Conservation (phyloP, 2,888 invertebrate species). For the Ptilodon capucinus region DNA sequence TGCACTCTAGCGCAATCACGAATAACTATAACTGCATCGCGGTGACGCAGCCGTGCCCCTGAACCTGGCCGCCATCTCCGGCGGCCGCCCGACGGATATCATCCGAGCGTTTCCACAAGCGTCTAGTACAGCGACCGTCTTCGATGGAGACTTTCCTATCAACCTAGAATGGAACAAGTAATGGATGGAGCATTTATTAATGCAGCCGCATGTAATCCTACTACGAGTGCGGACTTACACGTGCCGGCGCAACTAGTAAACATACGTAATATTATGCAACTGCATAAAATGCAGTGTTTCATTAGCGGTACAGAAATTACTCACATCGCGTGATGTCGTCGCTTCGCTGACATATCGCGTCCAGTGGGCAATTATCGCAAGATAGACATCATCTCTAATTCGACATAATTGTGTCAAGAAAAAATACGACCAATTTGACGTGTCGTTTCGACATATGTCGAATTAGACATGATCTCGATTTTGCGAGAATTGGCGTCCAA, state of each 20-base stretch:
- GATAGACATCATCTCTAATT: too few species aligned
- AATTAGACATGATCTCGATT: too few species aligned
- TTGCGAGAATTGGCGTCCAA: too few species aligned
- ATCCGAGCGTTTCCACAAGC: background rate
- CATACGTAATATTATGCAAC: conserved; percentile 61
- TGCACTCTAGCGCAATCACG: conserved; percentile 28
- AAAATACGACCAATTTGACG: too few species aligned
- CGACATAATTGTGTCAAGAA: too few species aligned
- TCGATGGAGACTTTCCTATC: background rate
- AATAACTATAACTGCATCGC: conserved; percentile 45
- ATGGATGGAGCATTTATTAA: conserved; percentile 19
- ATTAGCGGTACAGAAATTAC: background rate
- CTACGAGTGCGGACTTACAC: conserved; percentile 44
- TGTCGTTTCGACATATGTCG: too few species aligned
- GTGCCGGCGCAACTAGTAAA: conserved; percentile 51
- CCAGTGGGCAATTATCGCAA: too few species aligned
- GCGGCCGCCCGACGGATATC: background rate
- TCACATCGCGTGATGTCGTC: background rate
- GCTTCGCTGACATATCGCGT: too few species aligned
- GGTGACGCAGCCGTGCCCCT: conserved; percentile 44
- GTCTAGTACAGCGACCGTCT: conserved; percentile 14
- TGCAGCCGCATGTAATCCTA: conserved; percentile 6
- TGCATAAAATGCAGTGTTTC: conserved; percentile 33
- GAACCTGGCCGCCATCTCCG: conserved; percentile 41
- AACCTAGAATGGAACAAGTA: conserved; percentile 19